Evolutionary conservation across 2,888 invertebrate genomes (phyloP).

Genomic region (Halictus ligatus): DNA sequence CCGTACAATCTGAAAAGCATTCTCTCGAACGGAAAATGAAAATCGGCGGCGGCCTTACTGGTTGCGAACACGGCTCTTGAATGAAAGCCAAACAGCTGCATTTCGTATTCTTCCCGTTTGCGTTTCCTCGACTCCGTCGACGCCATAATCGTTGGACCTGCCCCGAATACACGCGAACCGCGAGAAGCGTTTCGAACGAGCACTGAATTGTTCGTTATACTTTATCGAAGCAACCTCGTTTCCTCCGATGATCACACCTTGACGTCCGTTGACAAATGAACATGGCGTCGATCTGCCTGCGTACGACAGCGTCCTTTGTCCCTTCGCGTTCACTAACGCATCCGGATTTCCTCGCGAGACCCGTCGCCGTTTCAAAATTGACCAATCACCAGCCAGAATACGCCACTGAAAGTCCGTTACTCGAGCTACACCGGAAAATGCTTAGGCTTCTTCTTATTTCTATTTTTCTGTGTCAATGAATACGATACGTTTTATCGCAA

Average conservation of each 20-base stretch:
- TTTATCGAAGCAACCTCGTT: constrained; percentile 40
- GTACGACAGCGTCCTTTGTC: constrained; percentile 77
- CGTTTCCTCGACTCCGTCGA: constrained; percentile 68
- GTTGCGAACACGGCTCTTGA: constrained; percentile 75
- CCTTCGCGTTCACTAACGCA: constrained; percentile 69
- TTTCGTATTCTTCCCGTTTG: constrained; percentile 79
- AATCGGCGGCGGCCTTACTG: constrained; percentile 73
- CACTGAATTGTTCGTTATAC: constrained; percentile 51
- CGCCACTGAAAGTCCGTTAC: background rate
- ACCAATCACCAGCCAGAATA: constrained; percentile 34
- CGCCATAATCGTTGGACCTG: constrained; percentile 60
- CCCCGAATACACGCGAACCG: constrained; percentile 34
- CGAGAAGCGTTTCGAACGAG: constrained; percentile 26
- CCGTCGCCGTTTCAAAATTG: constrained; percentile 18
- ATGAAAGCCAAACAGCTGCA: constrained; percentile 80
- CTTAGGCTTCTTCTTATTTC: background rate
- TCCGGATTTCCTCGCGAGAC: constrained; percentile 39
- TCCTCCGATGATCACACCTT: constrained; percentile 67
- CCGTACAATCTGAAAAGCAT: constrained; percentile 58
- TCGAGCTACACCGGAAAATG: constrained; percentile 20
- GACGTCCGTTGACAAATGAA: constrained; percentile 80
- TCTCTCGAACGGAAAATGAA: constrained; percentile 48
- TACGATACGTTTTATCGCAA: background rate
- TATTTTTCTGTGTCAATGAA: background rate
- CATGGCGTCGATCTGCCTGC: constrained; percentile 76